These are phyloP conservation scores for Encarsia formosa DNA, from an alignment of 2,888 invertebrate genomes.

Conservation along the genomic window DNA sequence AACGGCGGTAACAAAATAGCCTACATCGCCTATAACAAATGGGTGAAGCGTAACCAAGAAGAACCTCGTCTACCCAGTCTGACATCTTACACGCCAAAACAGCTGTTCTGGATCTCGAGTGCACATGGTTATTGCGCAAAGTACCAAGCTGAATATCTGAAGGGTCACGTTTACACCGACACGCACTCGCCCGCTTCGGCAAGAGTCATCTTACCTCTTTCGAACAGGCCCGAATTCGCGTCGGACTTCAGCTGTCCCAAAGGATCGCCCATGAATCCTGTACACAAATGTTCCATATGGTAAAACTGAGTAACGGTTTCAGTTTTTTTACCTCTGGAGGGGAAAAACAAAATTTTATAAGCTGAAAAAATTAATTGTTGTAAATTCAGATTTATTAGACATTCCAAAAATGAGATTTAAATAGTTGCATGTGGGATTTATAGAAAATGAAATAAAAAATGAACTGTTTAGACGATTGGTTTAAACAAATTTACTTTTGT, in stretches of 20 bases:
- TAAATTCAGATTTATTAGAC: too few relatives aligned
- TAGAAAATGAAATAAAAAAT: too few relatives aligned
- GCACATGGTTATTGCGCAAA: conserved; percentile 62
- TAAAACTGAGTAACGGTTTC: too few relatives aligned
- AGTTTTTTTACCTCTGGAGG: too few relatives aligned
- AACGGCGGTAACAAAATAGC: conserved; percentile 91
- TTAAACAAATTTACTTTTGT: too few relatives aligned
- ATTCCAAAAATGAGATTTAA: too few relatives aligned
- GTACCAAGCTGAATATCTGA: conserved; percentile 63
- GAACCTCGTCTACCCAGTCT: conserved; percentile 70
- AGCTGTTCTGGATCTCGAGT: conserved; percentile 61
- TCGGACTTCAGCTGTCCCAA: conserved; percentile 59
- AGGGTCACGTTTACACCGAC: conserved; percentile 74
- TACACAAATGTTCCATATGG: conserved; percentile 60
- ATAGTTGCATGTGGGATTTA: too few relatives aligned
- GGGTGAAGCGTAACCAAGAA: conserved; percentile 63
- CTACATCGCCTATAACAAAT: conserved; percentile 76
- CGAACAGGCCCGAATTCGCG: conserved; percentile 59
- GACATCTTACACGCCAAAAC: conserved; percentile 63
- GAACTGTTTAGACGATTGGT: too few relatives aligned
- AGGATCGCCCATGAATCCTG: conserved; percentile 60
- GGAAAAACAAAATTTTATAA: too few relatives aligned
- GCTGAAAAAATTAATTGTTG: too few relatives aligned
- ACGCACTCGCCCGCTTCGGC: conserved; percentile 66
- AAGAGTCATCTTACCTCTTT: conserved; percentile 58